Base-by-base conservation (phyloP, 2,797 vertebrate genomes). In the Microctenopoma steveboyesi region DNA sequence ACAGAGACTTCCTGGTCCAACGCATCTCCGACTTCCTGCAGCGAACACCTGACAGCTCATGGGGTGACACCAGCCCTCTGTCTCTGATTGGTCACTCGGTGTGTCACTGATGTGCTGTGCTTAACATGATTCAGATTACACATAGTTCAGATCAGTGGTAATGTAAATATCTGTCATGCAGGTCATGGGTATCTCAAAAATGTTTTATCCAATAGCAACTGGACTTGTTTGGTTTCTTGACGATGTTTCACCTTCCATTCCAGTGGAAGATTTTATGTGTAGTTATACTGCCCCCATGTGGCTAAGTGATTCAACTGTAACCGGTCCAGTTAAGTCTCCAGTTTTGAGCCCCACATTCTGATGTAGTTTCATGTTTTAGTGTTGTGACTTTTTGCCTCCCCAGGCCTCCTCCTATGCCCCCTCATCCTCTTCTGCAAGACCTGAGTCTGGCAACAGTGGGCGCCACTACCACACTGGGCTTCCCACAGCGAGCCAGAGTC, bases 1-100 rank as follows among this genome's bases (percentile, higher is more conserved):
- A 99, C 87, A 92, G 97, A 1, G 96, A 98, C 91, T 98, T 99
- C 90, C 88, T 99, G 82, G 96, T 99, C 13, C 96, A 98, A 81
- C 95, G 94, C 18, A 98, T 99, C 85, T 99, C 98, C 0, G 98
- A 99, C 92, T 99, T 99, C 88, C 94, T 99, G 67, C 98, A 98
- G 92, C 95, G 95, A 68, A 98, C 96, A 0, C 96, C 97, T 0
- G 95, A 96, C 75, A 94, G 94, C 79, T 92, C 86, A 0, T 83
- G 89, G 87, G 83, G 85, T 2, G 87, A 92, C 47, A 35, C 55
- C 81, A 1, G 78, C 30, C 93, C 90, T 0, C 83, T 88, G 74
- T 92, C 94, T 81, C 88, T 92, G 83, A 94, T 88, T 55, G 72
- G 82, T 3, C 86, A 55, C 7, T 76, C 74, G 42, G 91, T 93